phyloP scores from a whole-genome alignment of 1,140 invertebrate species.

The Colletes latitarsis region DNA sequence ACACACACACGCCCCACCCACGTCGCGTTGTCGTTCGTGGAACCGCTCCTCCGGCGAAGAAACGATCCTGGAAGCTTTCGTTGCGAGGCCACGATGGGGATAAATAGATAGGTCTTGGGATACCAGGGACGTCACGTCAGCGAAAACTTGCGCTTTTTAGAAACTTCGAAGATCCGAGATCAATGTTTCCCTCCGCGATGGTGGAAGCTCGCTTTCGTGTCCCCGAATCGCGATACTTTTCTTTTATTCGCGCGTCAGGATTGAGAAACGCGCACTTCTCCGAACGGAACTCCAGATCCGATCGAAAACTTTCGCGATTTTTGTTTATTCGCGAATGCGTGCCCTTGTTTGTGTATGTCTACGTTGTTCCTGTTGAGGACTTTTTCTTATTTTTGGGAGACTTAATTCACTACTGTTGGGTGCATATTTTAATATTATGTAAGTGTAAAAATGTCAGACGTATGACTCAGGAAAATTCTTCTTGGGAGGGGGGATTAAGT shows the following conservation, averaged over 20 bases:
- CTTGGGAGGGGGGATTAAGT: too few species aligned
- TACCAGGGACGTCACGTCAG: constrained; percentile 19
- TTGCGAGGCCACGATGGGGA: background rate
- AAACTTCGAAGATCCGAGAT: background rate
- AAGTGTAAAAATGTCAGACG: too few species aligned
- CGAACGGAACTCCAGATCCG: too few species aligned
- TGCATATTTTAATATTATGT: too few species aligned
- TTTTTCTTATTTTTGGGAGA: too few species aligned
- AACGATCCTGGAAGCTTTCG: constrained; percentile 14
- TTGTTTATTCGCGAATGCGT: too few species aligned
- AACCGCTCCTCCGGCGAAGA: constrained; percentile 2
- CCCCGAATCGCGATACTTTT: background rate
- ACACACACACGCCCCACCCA: too few species aligned
- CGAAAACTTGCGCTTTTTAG: constrained; percentile 17
- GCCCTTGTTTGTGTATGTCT: too few species aligned
- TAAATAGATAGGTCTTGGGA: constrained; percentile 16
- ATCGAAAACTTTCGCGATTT: too few species aligned
- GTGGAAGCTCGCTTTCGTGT: background rate
- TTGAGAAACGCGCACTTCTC: background rate
- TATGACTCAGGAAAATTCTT: too few species aligned
- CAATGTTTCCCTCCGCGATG: background rate
- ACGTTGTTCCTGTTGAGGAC: too few species aligned
- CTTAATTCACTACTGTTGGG: too few species aligned
- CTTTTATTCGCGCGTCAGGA: background rate
- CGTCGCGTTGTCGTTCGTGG: background rate